Base-by-base conservation (phyloP, 2,113 vertebrate genomes). In the Pao palembangensis region DNA sequence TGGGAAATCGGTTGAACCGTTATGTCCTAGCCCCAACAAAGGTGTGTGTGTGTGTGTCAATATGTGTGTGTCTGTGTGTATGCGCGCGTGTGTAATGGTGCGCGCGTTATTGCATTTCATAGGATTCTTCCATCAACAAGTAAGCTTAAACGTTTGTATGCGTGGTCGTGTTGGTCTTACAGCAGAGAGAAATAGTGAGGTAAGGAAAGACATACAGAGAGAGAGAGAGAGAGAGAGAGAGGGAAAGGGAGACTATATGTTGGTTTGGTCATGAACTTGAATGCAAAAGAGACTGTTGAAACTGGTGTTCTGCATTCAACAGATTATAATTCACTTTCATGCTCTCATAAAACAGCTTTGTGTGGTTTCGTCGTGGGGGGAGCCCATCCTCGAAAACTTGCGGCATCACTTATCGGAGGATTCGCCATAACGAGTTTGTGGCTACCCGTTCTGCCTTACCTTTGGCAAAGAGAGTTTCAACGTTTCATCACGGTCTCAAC, bases 401-500 rank as follows among this genome's bases (percentile, higher is more conserved):
- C 55, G 57, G 47, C 41, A 31, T 67, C 64, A 61, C 71, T 61
- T 59, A 58, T 50, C 71, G 19, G 14, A 1, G 10, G 47, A 21
- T 51, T 64, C 49, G 58, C 42, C 57, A 57, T 71, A 66, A 38
- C 59, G 46, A 28, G 25, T 59, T 62, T 51, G 34, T 49, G 42
- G 57, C 51, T 55, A 55, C 58, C 52, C 18, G 53, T 64, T 25
- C 64, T 64, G 67, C 25, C 71, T n/a, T 47, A 17, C 44, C 14
- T 73, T 74, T 75, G 75, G 70, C 73, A 66, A 51, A 65, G 63
- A 71, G 55, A 69, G n/a, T 44, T 64, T 41, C 18, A n/a, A 34
- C 67, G 74, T 77, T 83, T 78, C 62, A 80, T 80, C 74, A 77
- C 67, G 71, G 72, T 73, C 78, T 81, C 79, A 60, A 78, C 78